These are phyloP conservation scores for Eospalax fontanierii DNA, from an alignment of 2,797 vertebrate species.

Conservation along the genomic window DNA sequence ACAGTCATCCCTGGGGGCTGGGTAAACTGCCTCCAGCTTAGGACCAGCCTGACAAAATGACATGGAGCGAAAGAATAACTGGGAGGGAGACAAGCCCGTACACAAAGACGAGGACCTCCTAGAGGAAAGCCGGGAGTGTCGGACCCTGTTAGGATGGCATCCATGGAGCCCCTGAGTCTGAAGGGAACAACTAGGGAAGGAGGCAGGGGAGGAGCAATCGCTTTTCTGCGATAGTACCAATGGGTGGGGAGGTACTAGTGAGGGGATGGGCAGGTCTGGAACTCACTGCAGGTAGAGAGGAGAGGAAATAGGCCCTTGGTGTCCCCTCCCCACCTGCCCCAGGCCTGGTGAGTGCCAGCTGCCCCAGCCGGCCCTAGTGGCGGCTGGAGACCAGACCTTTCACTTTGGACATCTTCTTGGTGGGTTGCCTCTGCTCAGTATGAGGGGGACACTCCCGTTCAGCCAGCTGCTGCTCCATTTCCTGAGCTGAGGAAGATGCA, in stretches of 20 bases:
- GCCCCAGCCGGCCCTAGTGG: constrained; percentile 89
- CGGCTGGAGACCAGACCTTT: constrained; percentile 93
- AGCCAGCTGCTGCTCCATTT: constrained; percentile 91
- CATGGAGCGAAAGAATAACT: constrained; percentile 84
- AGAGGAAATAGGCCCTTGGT: constrained; percentile 78
- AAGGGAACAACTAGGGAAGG: constrained; percentile 66
- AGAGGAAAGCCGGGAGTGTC: constrained; percentile 68
- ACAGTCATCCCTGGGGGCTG: not conserved
- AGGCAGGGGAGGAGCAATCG: not conserved
- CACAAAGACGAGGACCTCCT: constrained; percentile 69
- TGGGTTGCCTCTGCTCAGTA: constrained; percentile 91
- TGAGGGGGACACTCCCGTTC: constrained; percentile 91
- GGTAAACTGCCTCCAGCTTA: constrained; percentile 62
- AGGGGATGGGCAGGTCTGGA: constrained; percentile 85
- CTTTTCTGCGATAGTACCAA: constrained; percentile 73
- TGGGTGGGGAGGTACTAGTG: constrained; percentile 45
- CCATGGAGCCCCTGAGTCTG: constrained; percentile 82
- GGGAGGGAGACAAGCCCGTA: constrained; percentile 63
- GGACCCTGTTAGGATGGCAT: constrained; percentile 72
- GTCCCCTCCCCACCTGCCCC: constrained; percentile 84
- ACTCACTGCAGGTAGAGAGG: constrained; percentile 85
- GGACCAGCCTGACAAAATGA: constrained; percentile 71
- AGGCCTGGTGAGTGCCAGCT: constrained; percentile 85
- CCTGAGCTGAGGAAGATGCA: constrained; percentile 90
- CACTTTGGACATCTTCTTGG: constrained; percentile 93